phyloP scores from a whole-genome alignment of 2,888 invertebrate species.

The Ennomos fuscantarius region DNA sequence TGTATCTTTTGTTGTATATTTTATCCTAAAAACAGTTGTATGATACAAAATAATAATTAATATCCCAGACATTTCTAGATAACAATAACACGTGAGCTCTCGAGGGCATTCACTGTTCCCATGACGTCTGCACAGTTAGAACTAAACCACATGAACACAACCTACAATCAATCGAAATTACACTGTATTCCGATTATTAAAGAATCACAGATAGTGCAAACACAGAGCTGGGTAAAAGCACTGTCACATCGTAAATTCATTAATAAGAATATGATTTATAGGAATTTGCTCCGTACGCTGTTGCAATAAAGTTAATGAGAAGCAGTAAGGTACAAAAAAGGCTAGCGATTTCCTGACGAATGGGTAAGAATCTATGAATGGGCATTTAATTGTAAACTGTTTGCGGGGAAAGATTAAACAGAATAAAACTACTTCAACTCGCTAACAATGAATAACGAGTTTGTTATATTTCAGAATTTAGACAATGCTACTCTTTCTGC shows the following conservation, averaged over 20 bases:
- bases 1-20: too few species aligned
- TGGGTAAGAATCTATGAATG: slow-evolving; percentile 38
- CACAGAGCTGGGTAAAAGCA: slow-evolving; percentile 35
- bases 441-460: background rate
- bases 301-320: slow-evolving; percentile 18
- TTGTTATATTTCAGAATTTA: background rate
- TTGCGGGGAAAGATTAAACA: slow-evolving; percentile 9
- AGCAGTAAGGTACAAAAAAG: slow-evolving; percentile 14
- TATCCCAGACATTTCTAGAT: slow-evolving; percentile 33
- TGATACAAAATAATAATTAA: slow-evolving; percentile 28
- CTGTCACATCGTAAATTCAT: slow-evolving; percentile 29
- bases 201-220: slow-evolving; percentile 34
- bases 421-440: background rate
- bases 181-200: slow-evolving; percentile 44
- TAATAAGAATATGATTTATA: slow-evolving; percentile 17
- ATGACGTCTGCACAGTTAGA: slow-evolving; percentile 69
- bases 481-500: too few species aligned
- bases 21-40: slow-evolving; percentile 5
- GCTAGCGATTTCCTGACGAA: slow-evolving; percentile 42
- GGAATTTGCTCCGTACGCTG: slow-evolving; percentile 23
- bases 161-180: slow-evolving; percentile 43
- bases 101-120: slow-evolving; percentile 61
- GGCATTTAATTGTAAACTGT: slow-evolving; percentile 12
- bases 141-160: slow-evolving; percentile 41
- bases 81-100: slow-evolving; percentile 47